These are phyloP conservation scores for Nasonia vitripennis DNA, from an alignment of 1,140 invertebrate genomes.

Conservation along the genomic window DNA sequence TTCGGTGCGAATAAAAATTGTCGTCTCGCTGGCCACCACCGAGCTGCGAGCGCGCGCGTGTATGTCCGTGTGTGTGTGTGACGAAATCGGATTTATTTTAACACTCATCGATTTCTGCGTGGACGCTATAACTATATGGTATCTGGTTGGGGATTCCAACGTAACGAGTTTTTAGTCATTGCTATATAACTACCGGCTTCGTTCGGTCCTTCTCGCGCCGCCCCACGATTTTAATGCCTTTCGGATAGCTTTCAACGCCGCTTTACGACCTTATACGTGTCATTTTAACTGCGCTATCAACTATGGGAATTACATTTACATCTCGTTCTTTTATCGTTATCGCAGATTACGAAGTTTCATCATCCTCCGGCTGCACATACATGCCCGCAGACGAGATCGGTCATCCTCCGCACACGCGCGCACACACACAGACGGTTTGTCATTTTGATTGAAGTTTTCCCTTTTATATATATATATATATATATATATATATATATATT, in stretches of 20 bases:
- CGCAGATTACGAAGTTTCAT: slow-evolving; percentile 32
- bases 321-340: slow-evolving; percentile 32
- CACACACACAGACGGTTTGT: background rate
- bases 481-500: too few relatives aligned
- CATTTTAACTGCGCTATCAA: slow-evolving; percentile 28
- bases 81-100: slow-evolving; percentile 34
- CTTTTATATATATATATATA: too few relatives aligned
- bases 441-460: too few relatives aligned
- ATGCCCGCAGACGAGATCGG: background rate
- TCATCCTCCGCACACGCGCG: background rate
- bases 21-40: background rate
- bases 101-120: slow-evolving; percentile 2
- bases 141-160: slow-evolving; percentile 16
- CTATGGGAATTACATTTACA: slow-evolving; percentile 47
- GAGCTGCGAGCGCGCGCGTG: background rate
- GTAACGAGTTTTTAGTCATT: slow-evolving; percentile 32
- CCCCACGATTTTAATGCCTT: slow-evolving; percentile 23
- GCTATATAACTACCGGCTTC: slow-evolving; percentile 16
- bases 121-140: slow-evolving; percentile 2
- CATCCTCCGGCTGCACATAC: background rate
- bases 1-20: slow-evolving; percentile 16
- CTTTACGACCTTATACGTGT: slow-evolving; percentile 31
- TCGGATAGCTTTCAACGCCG: slow-evolving; percentile 21
- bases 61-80: background rate
- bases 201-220: background rate